These are phyloP conservation scores for Nycteola revayana DNA, from an alignment of 2,888 invertebrate genomes.

Conservation along the genomic window DNA sequence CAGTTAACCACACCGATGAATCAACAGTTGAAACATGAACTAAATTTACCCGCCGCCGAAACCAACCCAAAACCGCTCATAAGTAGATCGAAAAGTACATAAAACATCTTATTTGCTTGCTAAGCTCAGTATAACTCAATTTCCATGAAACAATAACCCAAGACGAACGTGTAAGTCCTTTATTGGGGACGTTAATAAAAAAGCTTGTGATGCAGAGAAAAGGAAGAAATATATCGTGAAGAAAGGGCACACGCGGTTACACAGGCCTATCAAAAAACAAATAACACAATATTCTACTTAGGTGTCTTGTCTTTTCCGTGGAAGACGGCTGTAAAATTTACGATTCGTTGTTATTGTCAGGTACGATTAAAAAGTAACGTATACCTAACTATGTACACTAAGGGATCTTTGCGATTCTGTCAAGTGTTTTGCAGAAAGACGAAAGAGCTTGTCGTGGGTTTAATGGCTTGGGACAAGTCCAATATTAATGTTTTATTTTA, in stretches of 20 bases:
- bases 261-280: conserved; percentile 79
- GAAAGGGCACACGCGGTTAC: conserved; percentile 72
- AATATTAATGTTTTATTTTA: too few relatives aligned
- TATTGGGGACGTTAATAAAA: conserved; percentile 71
- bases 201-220: conserved; percentile 34
- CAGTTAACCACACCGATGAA: not conserved
- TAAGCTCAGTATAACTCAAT: conserved; percentile 53
- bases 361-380: conserved; percentile 26
- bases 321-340: conserved; percentile 76
- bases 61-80: too few relatives aligned
- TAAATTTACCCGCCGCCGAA: not conserved
- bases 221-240: conserved; percentile 56
- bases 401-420: conserved; percentile 5
- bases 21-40: conserved; percentile 12
- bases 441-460: too few relatives aligned
- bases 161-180: conserved; percentile 59
- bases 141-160: conserved; percentile 70
- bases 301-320: conserved; percentile 62
- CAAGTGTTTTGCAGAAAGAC: not conserved
- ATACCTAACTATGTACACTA: conserved; percentile 20
- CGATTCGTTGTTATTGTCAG: conserved; percentile 69
- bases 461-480: too few relatives aligned
- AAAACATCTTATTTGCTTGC: conserved; percentile 22
- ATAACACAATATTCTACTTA: conserved; percentile 77
- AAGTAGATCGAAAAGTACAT: too few relatives aligned